Percentiles rank a stretch among this genome's conserved stretches.
phyloP scores from a whole-genome alignment of 30 jellyfish, hydroid and myxozoan species.

The Sanderia malayensis region DNA sequence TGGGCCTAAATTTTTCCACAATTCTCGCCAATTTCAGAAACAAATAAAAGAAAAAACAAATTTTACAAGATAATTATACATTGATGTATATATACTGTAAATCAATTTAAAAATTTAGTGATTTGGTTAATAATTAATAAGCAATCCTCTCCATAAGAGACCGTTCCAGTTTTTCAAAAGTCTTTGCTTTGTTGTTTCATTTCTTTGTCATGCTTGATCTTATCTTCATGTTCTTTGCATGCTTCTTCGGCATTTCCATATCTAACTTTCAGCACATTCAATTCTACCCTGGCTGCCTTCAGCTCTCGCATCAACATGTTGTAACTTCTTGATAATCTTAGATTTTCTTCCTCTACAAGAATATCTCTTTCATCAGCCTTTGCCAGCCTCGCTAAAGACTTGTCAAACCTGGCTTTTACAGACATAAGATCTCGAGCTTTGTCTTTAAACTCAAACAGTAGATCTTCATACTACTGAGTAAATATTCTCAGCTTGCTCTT shows the following conservation, averaged over 20 bases:
- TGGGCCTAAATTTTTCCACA: no score
- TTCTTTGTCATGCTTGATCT: slow-evolving; percentile 8
- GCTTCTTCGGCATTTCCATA: slow-evolving; percentile 25
- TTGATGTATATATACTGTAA: not conserved
- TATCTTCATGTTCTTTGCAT: slow-evolving; percentile 19
- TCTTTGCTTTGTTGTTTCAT: not conserved
- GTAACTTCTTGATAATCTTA: not conserved
- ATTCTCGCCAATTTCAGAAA: not conserved
- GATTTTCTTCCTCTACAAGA: slow-evolving; percentile 6
- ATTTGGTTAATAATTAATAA: no score
- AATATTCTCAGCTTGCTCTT: slow-evolving; percentile 19
- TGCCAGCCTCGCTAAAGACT: slow-evolving; percentile 17
- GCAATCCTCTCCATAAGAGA: no score
- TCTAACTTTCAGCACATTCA: slow-evolving; percentile 16
- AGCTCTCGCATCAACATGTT: slow-evolving; percentile 16
- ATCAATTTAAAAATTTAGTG: not conserved
- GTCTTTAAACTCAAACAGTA: slow-evolving; percentile 13
- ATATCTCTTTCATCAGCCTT: slow-evolving; percentile 10
- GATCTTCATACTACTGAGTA: slow-evolving; percentile 1
- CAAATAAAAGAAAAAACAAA: not conserved
- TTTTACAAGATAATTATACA: not conserved
- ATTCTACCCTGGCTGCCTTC: slow-evolving; percentile 16
- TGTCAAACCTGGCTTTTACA: slow-evolving; percentile 5
- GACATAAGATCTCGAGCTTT: slow-evolving; percentile 2
- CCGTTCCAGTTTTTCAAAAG: not conserved